These are phyloP conservation scores for Heloderma charlesbogerti DNA, from an alignment of 2,113 vertebrate species.

Conservation along the genomic window DNA sequence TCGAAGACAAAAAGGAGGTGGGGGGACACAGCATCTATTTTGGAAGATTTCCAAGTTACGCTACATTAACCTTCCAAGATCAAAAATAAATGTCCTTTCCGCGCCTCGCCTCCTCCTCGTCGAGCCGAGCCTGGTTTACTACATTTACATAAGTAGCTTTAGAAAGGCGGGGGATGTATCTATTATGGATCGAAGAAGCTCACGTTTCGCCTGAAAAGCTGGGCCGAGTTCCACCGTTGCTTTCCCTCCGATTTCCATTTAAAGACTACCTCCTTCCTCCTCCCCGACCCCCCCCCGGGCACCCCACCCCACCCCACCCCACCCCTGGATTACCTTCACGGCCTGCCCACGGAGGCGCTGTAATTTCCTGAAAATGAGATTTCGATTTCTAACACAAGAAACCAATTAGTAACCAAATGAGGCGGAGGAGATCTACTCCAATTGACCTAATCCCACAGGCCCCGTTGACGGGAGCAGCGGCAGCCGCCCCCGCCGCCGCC, in stretches of 20 bases:
- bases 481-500: neutral
- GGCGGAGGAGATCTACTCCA: conserved; percentile 86
- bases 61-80: conserved; percentile 80
- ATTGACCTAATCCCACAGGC: conserved; percentile 86
- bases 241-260: conserved; percentile 81
- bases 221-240: conserved; percentile 72
- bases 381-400: conserved; percentile 91
- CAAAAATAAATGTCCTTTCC: conserved; percentile 57
- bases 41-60: conserved; percentile 82
- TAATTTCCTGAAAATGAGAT: conserved; percentile 88
- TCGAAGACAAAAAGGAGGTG: conserved; percentile 65
- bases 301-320: conserved; percentile 43
- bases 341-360: conserved; percentile 79
- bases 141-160: conserved; percentile 83
- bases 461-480: conserved; percentile 67
- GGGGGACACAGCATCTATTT: conserved; percentile 66
- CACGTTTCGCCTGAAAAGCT: conserved; percentile 73
- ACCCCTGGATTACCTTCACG: conserved; percentile 84
- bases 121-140: conserved; percentile 69
- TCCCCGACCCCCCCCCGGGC: too few species aligned
- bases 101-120: conserved; percentile 56
- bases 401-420: conserved; percentile 92
- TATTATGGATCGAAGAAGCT: conserved; percentile 77
- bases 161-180: conserved; percentile 67
- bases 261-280: conserved; percentile 68